Base-by-base conservation (phyloP, 2,888 invertebrate species). In the Synanthedon tipuliformis region DNA sequence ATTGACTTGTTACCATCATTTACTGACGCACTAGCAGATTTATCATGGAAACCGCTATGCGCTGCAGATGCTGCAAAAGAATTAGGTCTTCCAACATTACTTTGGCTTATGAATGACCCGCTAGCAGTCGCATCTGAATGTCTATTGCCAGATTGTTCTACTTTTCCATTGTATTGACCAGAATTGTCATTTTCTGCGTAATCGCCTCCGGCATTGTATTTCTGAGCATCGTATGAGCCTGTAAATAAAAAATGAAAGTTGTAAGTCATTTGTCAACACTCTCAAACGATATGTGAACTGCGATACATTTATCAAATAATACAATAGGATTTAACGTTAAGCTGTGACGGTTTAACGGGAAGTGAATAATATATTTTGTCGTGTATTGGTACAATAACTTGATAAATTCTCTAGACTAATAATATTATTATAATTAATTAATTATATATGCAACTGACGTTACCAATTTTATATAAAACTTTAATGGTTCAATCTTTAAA, bases 201-300 rank as follows among this genome's bases (percentile, higher is more conserved):
- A 75, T 81, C 78, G 60, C 72, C 68, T 60, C 67, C 81, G 49
- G 69, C 66, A 78, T 86, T 85, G 75, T 86, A 80, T 62, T 80
- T 84, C 63, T 77, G 72, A 58, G 81, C 74, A 58, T 83, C 77
- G 71, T 86, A 86, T 56, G 84, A 80, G 74, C 86, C 87, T 87
- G 83, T 66, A 81, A 86, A 78, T 78, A 76, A 81, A 83, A 76
- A 86, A 84, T 60, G 83, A 86, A 86, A 87, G 83, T 80, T 73
- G 69, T 71, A 54, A 66, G 66, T 69, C 64, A 83, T 85, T 81
- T 78, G 75, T 83, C 81, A 83, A 69, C 60, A 72, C 57, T 65
- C 59, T 61, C 61, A 60, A 65, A 70, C 68, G 63, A 66, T 65
- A 60, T 68, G 71, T 76, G 68, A 72, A 69, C 64, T 65, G 63